A percentile compares a stretch with the other conserved stretches of the same genome.
phyloP scores from a whole-genome alignment of 2,888 invertebrate genomes.

The Drosophila multiciliata region DNA sequence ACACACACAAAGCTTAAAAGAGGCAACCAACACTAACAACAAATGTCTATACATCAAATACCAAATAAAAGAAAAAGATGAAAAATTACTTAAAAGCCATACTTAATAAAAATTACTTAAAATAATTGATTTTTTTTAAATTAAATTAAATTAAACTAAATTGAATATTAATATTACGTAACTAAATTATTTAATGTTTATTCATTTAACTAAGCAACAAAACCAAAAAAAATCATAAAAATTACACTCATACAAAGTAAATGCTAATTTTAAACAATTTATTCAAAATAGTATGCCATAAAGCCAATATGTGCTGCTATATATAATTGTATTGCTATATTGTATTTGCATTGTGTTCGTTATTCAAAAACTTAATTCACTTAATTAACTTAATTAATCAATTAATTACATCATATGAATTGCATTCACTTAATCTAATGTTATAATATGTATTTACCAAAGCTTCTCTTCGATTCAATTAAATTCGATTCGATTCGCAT shows the following conservation, averaged over 20 bases:
- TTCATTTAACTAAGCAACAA: slow-evolving; percentile 56
- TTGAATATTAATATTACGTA: slow-evolving; percentile 68
- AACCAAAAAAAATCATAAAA: slow-evolving; percentile 15
- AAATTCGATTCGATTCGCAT: slow-evolving; percentile 64
- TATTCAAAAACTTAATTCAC: slow-evolving; percentile 56
- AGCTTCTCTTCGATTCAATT: slow-evolving; percentile 56
- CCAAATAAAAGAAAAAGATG: slow-evolving; percentile 30
- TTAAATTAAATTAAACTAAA: slow-evolving; percentile 67
- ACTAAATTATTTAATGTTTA: slow-evolving; percentile 77
- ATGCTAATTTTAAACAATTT: slow-evolving; percentile 40
- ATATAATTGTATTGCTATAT: slow-evolving; percentile 51
- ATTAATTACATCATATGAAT: slow-evolving; percentile 64
- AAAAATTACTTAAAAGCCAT: slow-evolving; percentile 31
- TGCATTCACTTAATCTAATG: slow-evolving; percentile 54
- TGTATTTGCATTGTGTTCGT: slow-evolving; percentile 69
- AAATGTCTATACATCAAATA: slow-evolving; percentile 53
- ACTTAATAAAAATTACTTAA: slow-evolving; percentile 20
- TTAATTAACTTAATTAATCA: slow-evolving; percentile 54
- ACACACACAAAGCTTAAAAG: slow-evolving; percentile 70
- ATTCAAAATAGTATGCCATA: slow-evolving; percentile 31
- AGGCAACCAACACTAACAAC: slow-evolving; percentile 61
- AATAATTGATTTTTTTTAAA: slow-evolving; percentile 49
- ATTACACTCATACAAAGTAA: slow-evolving; percentile 41
- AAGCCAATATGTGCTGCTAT: slow-evolving; percentile 19
- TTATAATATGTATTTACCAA: slow-evolving; percentile 44